Conservation (phyloP, 2,113 vertebrate genomes). For the Oreochromis tanganicae region DNA sequence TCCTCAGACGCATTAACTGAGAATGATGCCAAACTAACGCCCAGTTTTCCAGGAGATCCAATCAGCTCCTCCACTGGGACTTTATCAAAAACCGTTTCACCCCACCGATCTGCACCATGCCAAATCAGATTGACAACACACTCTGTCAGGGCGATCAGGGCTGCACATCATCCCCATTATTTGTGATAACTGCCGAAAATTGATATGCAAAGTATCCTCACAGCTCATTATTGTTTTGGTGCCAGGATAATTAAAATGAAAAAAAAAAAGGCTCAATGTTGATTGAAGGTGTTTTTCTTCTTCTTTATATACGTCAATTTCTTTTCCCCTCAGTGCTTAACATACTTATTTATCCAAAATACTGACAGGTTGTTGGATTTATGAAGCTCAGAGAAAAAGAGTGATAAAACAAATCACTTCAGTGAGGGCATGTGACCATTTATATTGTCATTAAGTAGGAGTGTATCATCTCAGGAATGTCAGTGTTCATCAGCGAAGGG, state of each 20-base stretch:
- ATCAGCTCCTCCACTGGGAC: slow-evolving; percentile 19
- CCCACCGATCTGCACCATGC: not conserved
- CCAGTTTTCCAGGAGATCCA: slow-evolving; percentile 39
- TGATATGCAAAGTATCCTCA: slow-evolving; percentile 47
- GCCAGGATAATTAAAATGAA: slow-evolving; percentile 30
- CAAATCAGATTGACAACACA: slow-evolving; percentile 23
- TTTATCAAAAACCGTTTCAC: slow-evolving; percentile 32
- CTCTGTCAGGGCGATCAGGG: slow-evolving; percentile 13
- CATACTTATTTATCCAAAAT: not conserved
- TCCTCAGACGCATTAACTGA: slow-evolving; percentile 7
- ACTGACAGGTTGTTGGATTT: slow-evolving; percentile 24
- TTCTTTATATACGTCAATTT: not conserved
- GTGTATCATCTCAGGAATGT: not conserved
- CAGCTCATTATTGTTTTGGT: slow-evolving; percentile 32
- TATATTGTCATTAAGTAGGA: not conserved
- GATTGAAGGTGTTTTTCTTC: not conserved
- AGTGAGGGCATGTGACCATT: not conserved
- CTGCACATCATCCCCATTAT: slow-evolving; percentile 19
- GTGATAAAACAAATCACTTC: slow-evolving; percentile 14
- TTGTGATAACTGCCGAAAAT: slow-evolving; percentile 28
- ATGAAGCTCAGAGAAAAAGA: slow-evolving; percentile 1
- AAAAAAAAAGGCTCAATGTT: slow-evolving; percentile 18
- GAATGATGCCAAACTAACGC: not conserved
- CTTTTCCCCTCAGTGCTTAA: not conserved
- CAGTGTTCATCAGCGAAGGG: not conserved